phyloP scores from a whole-genome alignment of 2,797 vertebrate species.

The Girardinus metallicus region DNA sequence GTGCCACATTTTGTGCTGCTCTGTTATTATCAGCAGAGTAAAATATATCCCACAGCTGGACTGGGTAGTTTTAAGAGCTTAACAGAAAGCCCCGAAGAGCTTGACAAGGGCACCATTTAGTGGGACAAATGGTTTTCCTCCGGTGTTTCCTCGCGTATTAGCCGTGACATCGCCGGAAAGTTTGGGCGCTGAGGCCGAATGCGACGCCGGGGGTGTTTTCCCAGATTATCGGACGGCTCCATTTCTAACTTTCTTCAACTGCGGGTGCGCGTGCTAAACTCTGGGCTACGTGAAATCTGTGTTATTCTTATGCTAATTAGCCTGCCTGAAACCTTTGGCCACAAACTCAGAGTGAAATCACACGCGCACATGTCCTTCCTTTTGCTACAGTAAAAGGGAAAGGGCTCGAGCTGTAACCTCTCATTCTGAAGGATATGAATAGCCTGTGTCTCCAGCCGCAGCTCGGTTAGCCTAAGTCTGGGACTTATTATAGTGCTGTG shows the following conservation, averaged over 20 bases:
- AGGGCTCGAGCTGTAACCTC: slow-evolving; percentile 73
- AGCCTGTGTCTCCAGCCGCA: slow-evolving; percentile 81
- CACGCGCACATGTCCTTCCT: slow-evolving; percentile 52
- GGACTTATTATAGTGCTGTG: slow-evolving; percentile 83
- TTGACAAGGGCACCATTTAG: slow-evolving; percentile 74
- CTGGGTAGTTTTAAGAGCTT: slow-evolving; percentile 66
- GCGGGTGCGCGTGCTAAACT: slow-evolving; percentile 28
- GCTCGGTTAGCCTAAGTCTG: slow-evolving; percentile 81
- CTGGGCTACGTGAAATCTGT: slow-evolving; percentile 42
- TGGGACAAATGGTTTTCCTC: slow-evolving; percentile 75
- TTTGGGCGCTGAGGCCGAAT: slow-evolving; percentile 50
- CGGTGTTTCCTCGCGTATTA: slow-evolving; percentile 67
- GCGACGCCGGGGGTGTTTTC: slow-evolving; percentile 52
- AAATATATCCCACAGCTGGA: slow-evolving; percentile 67
- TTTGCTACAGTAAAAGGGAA: slow-evolving; percentile 63
- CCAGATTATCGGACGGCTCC: slow-evolving; percentile 49
- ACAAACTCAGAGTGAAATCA: slow-evolving; percentile 39
- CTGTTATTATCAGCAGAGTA: slow-evolving; percentile 68
- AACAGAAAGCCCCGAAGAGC: slow-evolving; percentile 56
- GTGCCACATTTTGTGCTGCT: slow-evolving; percentile 37
- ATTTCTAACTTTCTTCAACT: slow-evolving; percentile 46
- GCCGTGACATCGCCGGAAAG: slow-evolving; percentile 64
- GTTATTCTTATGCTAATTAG: slow-evolving; percentile 62
- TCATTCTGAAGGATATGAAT: slow-evolving; percentile 86
- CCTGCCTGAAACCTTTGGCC: slow-evolving; percentile 40